A percentile compares a stretch with the other conserved stretches of the same genome.
phyloP scores from a whole-genome alignment of 1,140 invertebrate species.

The Melitaea cinxia region DNA sequence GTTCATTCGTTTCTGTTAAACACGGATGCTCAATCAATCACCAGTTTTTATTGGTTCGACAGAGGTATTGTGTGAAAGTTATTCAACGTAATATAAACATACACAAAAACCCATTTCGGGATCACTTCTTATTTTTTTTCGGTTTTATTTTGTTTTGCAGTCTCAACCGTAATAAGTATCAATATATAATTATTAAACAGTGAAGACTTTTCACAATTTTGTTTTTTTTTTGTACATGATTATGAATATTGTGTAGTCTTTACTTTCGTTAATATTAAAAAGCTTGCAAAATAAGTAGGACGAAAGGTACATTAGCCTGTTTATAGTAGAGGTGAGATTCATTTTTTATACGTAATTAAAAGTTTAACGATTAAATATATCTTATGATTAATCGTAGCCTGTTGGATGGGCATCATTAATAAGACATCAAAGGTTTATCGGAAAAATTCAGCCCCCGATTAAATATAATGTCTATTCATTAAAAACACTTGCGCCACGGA shows the following conservation, averaged over 20 bases:
- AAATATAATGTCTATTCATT: conserved; percentile 71
- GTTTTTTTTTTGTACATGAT: too few species aligned
- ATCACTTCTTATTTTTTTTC: conserved; percentile 7
- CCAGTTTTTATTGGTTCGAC: conserved; percentile 60
- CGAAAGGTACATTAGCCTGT: background rate
- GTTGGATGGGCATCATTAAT: conserved; percentile 59
- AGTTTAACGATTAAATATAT: conserved; percentile 69
- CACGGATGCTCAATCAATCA: conserved; percentile 69
- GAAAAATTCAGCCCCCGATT: conserved; percentile 63
- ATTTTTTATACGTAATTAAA: conserved; percentile 53
- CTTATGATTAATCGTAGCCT: conserved; percentile 56
- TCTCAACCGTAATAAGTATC: background rate
- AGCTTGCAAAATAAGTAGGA: too few species aligned
- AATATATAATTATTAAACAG: background rate
- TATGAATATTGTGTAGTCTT: too few species aligned
- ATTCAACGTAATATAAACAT: conserved; percentile 62
- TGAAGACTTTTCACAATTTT: too few species aligned
- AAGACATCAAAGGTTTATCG: conserved; percentile 72
- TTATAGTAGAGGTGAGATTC: background rate
- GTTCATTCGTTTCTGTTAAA: conserved; percentile 45
- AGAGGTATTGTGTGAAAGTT: conserved; percentile 58
- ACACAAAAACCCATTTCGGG: conserved; percentile 41
- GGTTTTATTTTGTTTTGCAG: background rate
- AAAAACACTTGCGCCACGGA: conserved; percentile 64
- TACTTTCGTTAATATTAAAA: too few species aligned